These are phyloP conservation scores for Chironomus striatipennis DNA, from an alignment of 1,140 invertebrate species.

Conservation along the genomic window DNA sequence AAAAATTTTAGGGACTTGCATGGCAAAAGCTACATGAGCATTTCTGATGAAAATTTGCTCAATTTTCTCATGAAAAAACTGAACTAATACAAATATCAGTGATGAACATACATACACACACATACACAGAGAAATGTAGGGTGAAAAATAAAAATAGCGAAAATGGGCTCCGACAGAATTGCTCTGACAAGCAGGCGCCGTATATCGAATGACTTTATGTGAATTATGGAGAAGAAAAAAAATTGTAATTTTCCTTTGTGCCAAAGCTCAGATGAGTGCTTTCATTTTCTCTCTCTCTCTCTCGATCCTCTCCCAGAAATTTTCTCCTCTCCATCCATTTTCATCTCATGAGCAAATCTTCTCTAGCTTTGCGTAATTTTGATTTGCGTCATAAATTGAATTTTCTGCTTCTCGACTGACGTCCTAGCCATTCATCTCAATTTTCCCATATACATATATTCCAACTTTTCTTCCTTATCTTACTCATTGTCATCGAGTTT, in stretches of 20 bases:
- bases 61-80: constrained; percentile 9
- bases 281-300: neutral
- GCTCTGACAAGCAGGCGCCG: constrained; percentile 15
- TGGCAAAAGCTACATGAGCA: constrained; percentile 32
- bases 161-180: neutral
- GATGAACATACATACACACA: too few species aligned
- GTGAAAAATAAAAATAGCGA: constrained; percentile 5
- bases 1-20: constrained; percentile 6
- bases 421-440: constrained; percentile 16
- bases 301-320: neutral
- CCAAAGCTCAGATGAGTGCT: too few species aligned
- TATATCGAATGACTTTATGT: neutral
- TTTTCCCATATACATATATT: constrained; percentile 1
- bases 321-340: neutral
- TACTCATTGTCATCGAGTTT: neutral
- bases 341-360: too few species aligned
- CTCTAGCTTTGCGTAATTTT: neutral
- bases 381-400: constrained; percentile 21
- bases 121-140: neutral
- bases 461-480: neutral
- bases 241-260: too few species aligned
- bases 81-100: neutral
- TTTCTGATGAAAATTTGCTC: constrained; percentile 24
- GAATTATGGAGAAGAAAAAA: too few species aligned
- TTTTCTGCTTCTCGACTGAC: neutral